Evolutionary conservation across 2,797 vertebrate species (phyloP).

Genomic region (Rhabdomys pumilio): DNA sequence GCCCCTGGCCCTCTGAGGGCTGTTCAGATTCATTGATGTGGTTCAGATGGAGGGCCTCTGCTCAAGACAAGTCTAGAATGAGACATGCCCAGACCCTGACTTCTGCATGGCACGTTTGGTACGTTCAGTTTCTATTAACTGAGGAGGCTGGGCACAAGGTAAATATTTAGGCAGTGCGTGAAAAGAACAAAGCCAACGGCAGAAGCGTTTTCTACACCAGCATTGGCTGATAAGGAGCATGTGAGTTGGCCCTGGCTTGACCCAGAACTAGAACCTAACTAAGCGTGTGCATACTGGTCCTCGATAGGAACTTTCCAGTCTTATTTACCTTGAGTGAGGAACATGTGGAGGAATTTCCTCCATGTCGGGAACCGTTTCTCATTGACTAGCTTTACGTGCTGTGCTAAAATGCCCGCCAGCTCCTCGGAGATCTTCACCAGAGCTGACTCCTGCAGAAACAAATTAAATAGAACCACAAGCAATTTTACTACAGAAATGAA

Average conservation of each 20-base stretch:
- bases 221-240: slow-evolving; percentile 70
- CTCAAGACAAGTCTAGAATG: background rate
- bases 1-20: background rate
- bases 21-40: background rate
- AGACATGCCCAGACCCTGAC: background rate
- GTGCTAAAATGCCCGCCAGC: slow-evolving; percentile 94
- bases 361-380: slow-evolving; percentile 94
- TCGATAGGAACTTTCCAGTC: slow-evolving; percentile 88
- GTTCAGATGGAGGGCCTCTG: background rate
- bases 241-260: slow-evolving; percentile 82
- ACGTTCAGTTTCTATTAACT: slow-evolving; percentile 28
- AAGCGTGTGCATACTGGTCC: slow-evolving; percentile 84
- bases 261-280: slow-evolving; percentile 85
- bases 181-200: background rate
- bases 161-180: slow-evolving; percentile 66
- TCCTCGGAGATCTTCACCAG: slow-evolving; percentile 94
- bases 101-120: background rate
- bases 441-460: slow-evolving; percentile 94
- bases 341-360: slow-evolving; percentile 95
- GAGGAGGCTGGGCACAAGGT: slow-evolving; percentile 42
- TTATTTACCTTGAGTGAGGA: slow-evolving; percentile 96
- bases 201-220: slow-evolving; percentile 43
- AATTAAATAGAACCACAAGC: slow-evolving; percentile 94
- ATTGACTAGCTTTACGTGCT: slow-evolving; percentile 93
- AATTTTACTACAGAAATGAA: slow-evolving; percentile 94